Conservation (phyloP, 2,888 invertebrate genomes). For the Autographa gamma region DNA sequence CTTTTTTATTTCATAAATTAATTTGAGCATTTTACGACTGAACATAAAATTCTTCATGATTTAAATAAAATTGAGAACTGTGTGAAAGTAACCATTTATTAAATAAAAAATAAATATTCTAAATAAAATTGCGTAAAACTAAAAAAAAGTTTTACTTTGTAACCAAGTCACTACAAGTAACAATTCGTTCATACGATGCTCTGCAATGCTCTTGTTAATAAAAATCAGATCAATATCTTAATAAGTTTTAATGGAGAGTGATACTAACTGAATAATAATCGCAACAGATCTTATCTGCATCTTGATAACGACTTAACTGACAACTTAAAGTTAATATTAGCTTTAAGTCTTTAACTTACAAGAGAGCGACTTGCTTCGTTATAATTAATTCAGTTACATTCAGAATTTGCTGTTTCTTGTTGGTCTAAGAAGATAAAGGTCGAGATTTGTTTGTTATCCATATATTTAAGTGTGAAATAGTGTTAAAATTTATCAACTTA, state of each 20-base stretch:
- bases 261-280: not conserved
- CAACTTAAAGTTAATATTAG: slow-evolving; percentile 34
- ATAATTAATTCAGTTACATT: slow-evolving; percentile 38
- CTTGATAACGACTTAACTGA: slow-evolving; percentile 28
- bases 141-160: not conserved
- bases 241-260: not conserved
- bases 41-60: too few species aligned
- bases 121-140: too few species aligned
- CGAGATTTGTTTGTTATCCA: not conserved
- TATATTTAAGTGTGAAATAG: too few species aligned
- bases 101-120: too few species aligned
- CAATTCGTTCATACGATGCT: not conserved
- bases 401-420: not conserved
- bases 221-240: slow-evolving; percentile 1
- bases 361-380: slow-evolving; percentile 28
- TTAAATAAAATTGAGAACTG: too few species aligned
- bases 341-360: slow-evolving; percentile 17
- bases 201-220: not conserved
- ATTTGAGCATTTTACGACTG: too few species aligned
- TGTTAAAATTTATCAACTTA: too few species aligned
- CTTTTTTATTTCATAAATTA: too few species aligned
- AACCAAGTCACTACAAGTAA: not conserved
- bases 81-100: too few species aligned
- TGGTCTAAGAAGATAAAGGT: not conserved
- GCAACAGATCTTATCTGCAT: slow-evolving; percentile 22